phyloP scores from a whole-genome alignment of 2,888 invertebrate species.

The Drosophila tanythrix region DNA sequence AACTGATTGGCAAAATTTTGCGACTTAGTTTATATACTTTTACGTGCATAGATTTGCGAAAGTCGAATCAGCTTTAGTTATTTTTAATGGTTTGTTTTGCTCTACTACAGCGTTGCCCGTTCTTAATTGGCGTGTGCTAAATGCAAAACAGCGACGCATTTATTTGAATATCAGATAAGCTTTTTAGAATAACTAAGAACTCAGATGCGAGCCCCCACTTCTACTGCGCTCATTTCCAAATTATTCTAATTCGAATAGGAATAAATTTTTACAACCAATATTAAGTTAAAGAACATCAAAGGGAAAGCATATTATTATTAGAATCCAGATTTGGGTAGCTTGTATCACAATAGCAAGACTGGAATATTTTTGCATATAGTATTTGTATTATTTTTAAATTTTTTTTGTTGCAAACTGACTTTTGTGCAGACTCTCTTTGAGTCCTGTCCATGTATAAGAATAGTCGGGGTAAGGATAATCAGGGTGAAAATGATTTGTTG shows the following conservation, averaged over 20 bases:
- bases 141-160: slow-evolving; percentile 7
- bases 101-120: neutral
- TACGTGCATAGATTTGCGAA: neutral
- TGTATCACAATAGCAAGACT: too few species aligned
- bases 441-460: neutral
- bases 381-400: neutral
- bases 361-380: too few species aligned
- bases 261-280: slow-evolving; percentile 5
- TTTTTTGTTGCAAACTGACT: neutral
- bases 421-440: slow-evolving; percentile 10
- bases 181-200: slow-evolving; percentile 5
- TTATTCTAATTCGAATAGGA: neutral
- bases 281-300: neutral
- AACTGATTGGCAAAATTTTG: slow-evolving; percentile 31
- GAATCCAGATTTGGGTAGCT: neutral
- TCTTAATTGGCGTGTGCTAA: neutral
- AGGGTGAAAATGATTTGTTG: neutral
- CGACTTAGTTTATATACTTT: slow-evolving; percentile 30
- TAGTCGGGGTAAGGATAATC: neutral
- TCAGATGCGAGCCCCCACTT: neutral
- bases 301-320: neutral
- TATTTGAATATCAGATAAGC: slow-evolving; percentile 19
- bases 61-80: neutral
- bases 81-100: neutral
- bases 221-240: neutral